Base-by-base conservation (phyloP, 2,797 vertebrate species). In the Lacerta agilis region DNA sequence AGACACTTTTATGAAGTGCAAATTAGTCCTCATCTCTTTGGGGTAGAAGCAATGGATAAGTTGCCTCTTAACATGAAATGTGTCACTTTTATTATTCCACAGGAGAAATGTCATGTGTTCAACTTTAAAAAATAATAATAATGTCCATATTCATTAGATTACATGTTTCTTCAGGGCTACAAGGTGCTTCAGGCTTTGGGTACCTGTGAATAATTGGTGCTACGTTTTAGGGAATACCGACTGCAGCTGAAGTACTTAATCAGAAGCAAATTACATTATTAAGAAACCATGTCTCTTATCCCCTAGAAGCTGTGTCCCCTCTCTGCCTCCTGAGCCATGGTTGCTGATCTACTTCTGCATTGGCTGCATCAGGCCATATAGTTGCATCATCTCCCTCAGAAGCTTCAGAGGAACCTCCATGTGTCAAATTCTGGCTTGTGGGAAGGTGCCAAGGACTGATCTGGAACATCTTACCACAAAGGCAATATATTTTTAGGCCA, bases 191-290 rank as follows among this genome's bases (percentile, higher is more conserved):
- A 86, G 91, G 71, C 71, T 92, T 81, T 83, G 25, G 9, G 36
- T 76, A 93, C 15, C 79, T 90, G 20, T 89, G 89, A 80, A 64
- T 87, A 94, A 94, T 93, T 90, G 89, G 27, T 78, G 92, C 33
- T 83, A 78, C 69, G 55, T 94, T 41, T 89, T 94, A 90, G 91
- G 79, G 61, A 93, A 92, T 91, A 87, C 80, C 85, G 91, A 85
- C 71, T 94, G 38, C 77, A 80, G 27, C 64, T 88, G 80, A n/a
- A 73, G 17, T 73, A 89, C 61, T 83, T 93, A 86, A 86, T 83
- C 79, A 82, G 36, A 73, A 64, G 67, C 83, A 93, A 94, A 93
- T 93, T 94, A 36, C 0, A 15, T 83, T 61, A 55, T 55, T 55
- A 15, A 88, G 69, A 75, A 58, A 17, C 0, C 20, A 2, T 36